Evolutionary conservation across 2,113 vertebrate genomes (phyloP).

Genomic region (Cochlearius cochlearius): DNA sequence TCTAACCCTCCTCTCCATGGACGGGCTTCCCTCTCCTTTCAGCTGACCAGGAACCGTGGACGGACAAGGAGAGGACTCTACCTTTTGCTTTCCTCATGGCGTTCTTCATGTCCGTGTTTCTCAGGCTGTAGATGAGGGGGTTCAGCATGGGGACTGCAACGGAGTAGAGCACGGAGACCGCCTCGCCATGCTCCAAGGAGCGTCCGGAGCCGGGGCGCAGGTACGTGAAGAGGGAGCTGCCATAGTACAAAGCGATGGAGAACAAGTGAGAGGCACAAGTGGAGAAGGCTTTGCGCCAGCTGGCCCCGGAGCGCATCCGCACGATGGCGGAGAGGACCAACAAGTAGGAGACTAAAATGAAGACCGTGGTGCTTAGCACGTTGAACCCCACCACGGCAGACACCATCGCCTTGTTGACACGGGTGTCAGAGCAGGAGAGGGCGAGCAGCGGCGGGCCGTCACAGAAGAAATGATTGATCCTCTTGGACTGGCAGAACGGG

Average conservation of each 20-base stretch:
- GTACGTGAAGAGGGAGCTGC: background rate
- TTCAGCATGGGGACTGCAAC: background rate
- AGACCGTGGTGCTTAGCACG: background rate
- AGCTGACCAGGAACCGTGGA: rapidly evolving
- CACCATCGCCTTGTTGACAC: background rate
- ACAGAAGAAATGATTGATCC: constrained; percentile 30
- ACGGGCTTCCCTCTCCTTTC: background rate
- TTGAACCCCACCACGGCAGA: background rate
- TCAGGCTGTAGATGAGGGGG: background rate
- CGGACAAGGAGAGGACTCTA: background rate
- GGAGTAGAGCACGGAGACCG: background rate
- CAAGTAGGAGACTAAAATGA: background rate
- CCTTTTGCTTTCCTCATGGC: background rate
- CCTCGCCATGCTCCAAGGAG: background rate
- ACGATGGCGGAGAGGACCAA: background rate
- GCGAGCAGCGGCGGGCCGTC: background rate
- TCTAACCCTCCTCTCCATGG: background rate
- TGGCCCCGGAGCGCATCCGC: rapidly evolving
- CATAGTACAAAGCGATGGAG: background rate
- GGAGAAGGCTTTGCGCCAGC: background rate
- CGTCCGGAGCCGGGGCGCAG: background rate
- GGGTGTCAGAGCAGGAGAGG: constrained; percentile 10
- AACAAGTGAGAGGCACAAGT: constrained; percentile 14
- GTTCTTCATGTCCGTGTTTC: background rate
- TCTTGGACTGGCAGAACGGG: background rate